Conservation (phyloP, 2,797 vertebrate genomes). For the Arrhamphus sclerolepis region DNA sequence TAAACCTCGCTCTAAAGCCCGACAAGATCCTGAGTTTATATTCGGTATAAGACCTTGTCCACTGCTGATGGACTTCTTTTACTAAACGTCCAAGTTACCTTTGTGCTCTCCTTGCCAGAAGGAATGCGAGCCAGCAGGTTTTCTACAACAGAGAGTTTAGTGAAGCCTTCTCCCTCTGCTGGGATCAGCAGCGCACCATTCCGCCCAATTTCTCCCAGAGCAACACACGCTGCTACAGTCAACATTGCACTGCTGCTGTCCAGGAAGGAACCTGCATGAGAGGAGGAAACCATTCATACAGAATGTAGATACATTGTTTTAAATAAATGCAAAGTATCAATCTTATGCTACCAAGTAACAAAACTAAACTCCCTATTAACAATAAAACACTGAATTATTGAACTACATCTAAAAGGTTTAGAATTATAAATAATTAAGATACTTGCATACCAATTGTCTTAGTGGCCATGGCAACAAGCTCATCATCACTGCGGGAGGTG, state of each 20-base stretch:
- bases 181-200: conserved; percentile 90
- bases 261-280: conserved; percentile 87
- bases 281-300: too few species aligned
- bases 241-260: conserved; percentile 87
- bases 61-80: too few species aligned
- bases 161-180: conserved; percentile 88
- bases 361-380: too few species aligned
- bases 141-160: conserved; percentile 91
- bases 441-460: conserved; percentile 88
- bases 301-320: too few species aligned
- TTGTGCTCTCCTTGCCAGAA: conserved; percentile 94
- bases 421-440: background rate
- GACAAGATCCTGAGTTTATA: too few species aligned
- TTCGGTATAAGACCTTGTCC: background rate
- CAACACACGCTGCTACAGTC: conserved; percentile 89
- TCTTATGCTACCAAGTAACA: too few species aligned
- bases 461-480: conserved; percentile 88
- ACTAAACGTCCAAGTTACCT: conserved; percentile 77
- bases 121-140: conserved; percentile 91
- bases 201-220: conserved; percentile 94
- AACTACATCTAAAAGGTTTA: too few species aligned
- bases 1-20: too few species aligned
- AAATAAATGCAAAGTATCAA: too few species aligned
- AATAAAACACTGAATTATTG: too few species aligned
- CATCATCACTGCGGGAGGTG: conserved; percentile 83